Evolutionary conservation across 2,888 invertebrate genomes (phyloP), one percentile per base, ranked within the genome.

Genomic region (Pardosa pseudoannulata): DNA sequence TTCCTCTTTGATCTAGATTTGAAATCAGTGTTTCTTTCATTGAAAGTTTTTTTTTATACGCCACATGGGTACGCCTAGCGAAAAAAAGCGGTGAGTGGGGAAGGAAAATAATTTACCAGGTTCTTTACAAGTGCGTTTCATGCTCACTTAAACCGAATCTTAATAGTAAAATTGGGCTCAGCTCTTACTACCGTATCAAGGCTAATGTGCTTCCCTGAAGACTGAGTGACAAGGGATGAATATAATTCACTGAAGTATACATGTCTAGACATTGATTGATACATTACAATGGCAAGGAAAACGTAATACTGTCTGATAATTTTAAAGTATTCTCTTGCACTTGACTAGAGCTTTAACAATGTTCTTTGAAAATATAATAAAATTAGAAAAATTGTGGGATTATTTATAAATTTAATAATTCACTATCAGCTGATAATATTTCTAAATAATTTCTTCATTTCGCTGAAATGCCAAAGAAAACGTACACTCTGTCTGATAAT

Each of bases 151-250:
- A 86, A 79, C 79, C 50, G 64, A 65, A 32, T 74, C 74, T 79
- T 79, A 86, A 86, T 86, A 74, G 74, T 86, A 74, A 74, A 74
- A 86, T 86, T 79, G 79, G 79, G 79, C 70, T 86, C 85, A 86
- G 70, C 73, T 78, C 73, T 79, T 85, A 31, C 68, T 71, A 41
- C 85, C 31, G 79, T 74, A 79, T 79, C 46, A 70, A 70, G 79
- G 79, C 79, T 79, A 79, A 86, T 85, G 78, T 39, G 78, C 64
- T 32, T 85, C 85, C 85, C 85, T 62, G 31, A 85, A 85, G 85
- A 85, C 78, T 56, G 31, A 67, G 71, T n/a, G 67, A 28, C 32
- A 65, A 56, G 65, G 76, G 76, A 67, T 74, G 85, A 79, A 79
- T 79, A 79, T 79, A 86, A 85, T 85, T 85, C 79, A 85, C 70